Percentiles rank a stretch among this genome's conserved stretches.
Evolutionary conservation across 1,140 invertebrate genomes (phyloP).

Genomic region (Lucilia cuprina): DNA sequence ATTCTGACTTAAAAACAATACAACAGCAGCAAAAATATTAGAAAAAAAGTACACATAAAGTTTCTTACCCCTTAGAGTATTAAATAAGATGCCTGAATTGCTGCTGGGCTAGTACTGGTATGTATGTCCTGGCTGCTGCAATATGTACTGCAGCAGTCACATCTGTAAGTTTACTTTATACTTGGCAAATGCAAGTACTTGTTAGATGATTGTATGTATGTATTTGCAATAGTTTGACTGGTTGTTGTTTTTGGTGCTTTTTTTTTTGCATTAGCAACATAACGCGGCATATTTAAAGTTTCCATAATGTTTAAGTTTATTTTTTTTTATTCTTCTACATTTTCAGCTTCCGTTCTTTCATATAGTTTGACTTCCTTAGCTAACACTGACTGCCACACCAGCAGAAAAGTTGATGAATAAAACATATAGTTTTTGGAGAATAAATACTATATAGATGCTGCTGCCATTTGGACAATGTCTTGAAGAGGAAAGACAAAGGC

Average conservation of each 20-base stretch:
- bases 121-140: not conserved
- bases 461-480: not conserved
- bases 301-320: not conserved
- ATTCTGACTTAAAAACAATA: not conserved
- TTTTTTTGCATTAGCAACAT: constrained; percentile 14
- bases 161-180: constrained; percentile 24
- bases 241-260: no score
- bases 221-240: not conserved
- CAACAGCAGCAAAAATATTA: no score
- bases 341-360: not conserved
- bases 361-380: not conserved
- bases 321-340: not conserved
- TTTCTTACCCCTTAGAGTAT: not conserved
- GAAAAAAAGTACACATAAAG: not conserved
- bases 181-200: constrained; percentile 16
- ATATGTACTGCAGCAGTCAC: constrained; percentile 3
- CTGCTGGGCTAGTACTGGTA: no score
- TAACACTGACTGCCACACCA: not conserved
- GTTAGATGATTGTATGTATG: not conserved
- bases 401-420: not conserved
- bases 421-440: not conserved
- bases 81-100: not conserved
- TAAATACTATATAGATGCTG: not conserved
- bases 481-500: not conserved
- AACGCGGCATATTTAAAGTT: constrained; percentile 24